phyloP scores from a whole-genome alignment of 2,888 invertebrate genomes.

The Esperia sulphurella region DNA sequence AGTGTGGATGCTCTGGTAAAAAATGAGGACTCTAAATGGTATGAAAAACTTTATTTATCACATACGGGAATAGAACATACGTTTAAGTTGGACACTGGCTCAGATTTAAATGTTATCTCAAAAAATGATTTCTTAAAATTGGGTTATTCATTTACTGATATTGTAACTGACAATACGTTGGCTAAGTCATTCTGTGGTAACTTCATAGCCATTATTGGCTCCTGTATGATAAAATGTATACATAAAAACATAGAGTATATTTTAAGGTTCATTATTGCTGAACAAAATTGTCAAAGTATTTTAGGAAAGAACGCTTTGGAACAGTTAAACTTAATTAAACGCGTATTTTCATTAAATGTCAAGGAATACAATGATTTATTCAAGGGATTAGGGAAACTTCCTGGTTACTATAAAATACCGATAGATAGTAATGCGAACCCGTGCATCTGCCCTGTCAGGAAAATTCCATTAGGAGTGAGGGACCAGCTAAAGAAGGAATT shows the following conservation, averaged over 20 bases:
- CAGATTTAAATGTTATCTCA: conserved; percentile 21
- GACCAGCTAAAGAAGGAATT: conserved; percentile 19
- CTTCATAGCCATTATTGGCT: conserved; percentile 15
- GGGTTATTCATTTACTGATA: conserved; percentile 9
- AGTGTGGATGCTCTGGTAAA: no score
- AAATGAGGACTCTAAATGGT: no score
- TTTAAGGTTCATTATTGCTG: conserved; percentile 16
- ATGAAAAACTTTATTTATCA: no score
- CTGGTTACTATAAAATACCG: conserved; percentile 14
- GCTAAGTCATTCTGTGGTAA: conserved; percentile 15
- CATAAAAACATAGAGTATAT: conserved; percentile 12
- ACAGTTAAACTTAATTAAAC: conserved; percentile 16
- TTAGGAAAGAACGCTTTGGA: conserved; percentile 15
- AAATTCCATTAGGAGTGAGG: conserved; percentile 18
- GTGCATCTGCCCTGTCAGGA: conserved; percentile 20
- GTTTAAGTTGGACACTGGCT: conserved; percentile 23
- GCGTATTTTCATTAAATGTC: conserved; percentile 3
- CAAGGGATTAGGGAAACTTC: conserved; percentile 13
- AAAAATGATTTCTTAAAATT: no score
- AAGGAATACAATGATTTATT: conserved; percentile 13
- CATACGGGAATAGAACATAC: no score
- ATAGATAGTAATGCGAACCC: conserved; percentile 10
- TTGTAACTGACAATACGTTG: conserved; percentile 8
- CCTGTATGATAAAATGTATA: conserved; percentile 14
- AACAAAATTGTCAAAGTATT: conserved; percentile 13